These are phyloP conservation scores for Sebastes melanostomus DNA, from an alignment of 2,797 vertebrate species.

Conservation along the genomic window DNA sequence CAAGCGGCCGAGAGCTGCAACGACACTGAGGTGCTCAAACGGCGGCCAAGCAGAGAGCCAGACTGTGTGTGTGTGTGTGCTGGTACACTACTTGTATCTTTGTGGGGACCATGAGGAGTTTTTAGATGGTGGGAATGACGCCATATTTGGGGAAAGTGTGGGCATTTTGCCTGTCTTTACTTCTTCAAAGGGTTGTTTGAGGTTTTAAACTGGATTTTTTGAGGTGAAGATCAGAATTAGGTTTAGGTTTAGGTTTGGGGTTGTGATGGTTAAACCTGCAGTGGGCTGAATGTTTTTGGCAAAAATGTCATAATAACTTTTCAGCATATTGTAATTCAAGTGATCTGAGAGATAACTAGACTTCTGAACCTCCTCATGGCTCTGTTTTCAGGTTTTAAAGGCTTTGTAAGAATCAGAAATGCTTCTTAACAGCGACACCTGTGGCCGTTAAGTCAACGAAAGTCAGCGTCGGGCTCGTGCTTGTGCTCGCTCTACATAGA, in stretches of 20 bases:
- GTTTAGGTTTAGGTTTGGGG: background rate
- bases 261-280: too few relatives aligned
- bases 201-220: background rate
- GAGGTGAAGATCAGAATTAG: background rate
- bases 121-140: background rate
- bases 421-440: too few relatives aligned
- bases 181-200: background rate
- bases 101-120: background rate
- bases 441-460: too few relatives aligned
- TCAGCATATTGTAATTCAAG: too few relatives aligned
- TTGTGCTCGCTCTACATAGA: too few relatives aligned
- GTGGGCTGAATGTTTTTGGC: too few relatives aligned
- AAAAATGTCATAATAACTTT: too few relatives aligned
- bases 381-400: too few relatives aligned
- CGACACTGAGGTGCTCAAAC: constrained; percentile 12
- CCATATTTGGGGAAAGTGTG: background rate
- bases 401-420: too few relatives aligned
- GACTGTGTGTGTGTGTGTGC: background rate
- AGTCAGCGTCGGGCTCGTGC: too few relatives aligned
- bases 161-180: background rate
- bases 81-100: background rate
- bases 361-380: too few relatives aligned
- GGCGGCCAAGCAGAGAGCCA: background rate
- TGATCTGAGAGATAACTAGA: too few relatives aligned
- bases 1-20: constrained; percentile 61